Conservation (phyloP, 1,140 invertebrate species). For the Parasteatoda tepidariorum region DNA sequence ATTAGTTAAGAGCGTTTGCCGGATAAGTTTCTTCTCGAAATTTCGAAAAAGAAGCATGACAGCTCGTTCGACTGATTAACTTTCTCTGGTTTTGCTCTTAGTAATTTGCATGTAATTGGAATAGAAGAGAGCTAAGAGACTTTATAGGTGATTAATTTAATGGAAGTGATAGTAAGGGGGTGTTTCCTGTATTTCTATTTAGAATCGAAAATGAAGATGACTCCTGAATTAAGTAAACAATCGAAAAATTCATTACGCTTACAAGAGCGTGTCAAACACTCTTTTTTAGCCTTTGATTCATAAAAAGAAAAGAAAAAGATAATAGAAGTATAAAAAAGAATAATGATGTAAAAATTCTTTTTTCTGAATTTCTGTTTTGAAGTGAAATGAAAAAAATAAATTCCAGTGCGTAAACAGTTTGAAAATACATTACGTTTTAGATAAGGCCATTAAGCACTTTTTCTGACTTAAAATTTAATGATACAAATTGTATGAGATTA, state of each 20-base stretch:
- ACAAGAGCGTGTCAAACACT: background rate
- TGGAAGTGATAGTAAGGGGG: background rate
- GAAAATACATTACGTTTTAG: no score
- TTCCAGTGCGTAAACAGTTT: no score
- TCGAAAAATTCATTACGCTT: background rate
- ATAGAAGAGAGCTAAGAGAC: background rate
- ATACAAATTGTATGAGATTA: no score
- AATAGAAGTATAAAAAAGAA: no score
- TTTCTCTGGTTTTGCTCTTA: background rate
- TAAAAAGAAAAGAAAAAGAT: no score
- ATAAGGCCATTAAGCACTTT: no score
- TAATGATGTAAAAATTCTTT: no score
- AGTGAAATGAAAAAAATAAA: no score
- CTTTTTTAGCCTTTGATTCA: no score
- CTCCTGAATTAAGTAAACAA: background rate
- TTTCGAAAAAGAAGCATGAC: constrained; percentile 10
- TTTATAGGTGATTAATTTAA: background rate
- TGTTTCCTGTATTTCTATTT: background rate
- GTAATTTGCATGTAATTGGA: constrained; percentile 39
- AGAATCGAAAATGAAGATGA: background rate
- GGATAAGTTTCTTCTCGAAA: background rate
- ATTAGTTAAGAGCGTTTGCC: background rate
- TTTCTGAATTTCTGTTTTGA: no score
- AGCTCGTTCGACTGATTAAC: constrained; percentile 8
- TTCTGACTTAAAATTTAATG: no score